Evolutionary conservation across 2,797 vertebrate species (phyloP).

Genomic region (Pygocentrus nattereri): DNA sequence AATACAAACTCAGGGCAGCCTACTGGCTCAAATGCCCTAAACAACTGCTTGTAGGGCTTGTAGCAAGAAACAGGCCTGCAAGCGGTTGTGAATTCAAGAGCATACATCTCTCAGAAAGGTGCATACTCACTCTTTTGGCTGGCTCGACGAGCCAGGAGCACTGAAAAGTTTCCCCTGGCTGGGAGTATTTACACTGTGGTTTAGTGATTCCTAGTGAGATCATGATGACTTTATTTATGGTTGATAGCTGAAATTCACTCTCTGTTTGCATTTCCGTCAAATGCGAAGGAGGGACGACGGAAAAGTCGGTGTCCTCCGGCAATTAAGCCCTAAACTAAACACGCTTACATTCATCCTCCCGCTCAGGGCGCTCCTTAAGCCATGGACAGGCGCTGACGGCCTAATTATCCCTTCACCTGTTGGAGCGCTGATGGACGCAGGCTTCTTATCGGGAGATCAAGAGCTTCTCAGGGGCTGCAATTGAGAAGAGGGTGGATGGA

Average conservation of each 20-base stretch:
- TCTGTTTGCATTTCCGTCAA: background rate
- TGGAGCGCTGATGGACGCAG: constrained; percentile 44
- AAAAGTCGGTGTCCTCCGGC: constrained; percentile 12
- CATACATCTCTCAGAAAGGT: background rate
- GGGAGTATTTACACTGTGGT: too few species aligned
- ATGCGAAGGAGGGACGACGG: background rate
- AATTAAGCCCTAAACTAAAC: constrained; percentile 13
- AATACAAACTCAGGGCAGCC: too few species aligned
- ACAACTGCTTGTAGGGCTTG: too few species aligned
- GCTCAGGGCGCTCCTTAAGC: constrained; percentile 11
- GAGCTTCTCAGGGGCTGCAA: constrained; percentile 48
- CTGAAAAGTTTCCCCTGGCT: background rate
- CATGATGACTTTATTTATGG: background rate
- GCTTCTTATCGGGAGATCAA: constrained; percentile 56
- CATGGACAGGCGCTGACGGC: constrained; percentile 15
- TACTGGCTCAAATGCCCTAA: too few species aligned
- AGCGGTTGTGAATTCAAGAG: background rate
- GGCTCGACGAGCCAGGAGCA: background rate
- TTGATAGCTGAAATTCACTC: background rate
- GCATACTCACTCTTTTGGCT: background rate
- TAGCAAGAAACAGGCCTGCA: too few species aligned
- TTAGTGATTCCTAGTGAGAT: background rate
- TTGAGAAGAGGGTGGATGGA: constrained; percentile 13
- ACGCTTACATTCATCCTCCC: constrained; percentile 31
- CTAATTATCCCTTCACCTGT: constrained; percentile 46